Evolutionary conservation across 2,888 invertebrate genomes (phyloP).

Genomic region (Onchidella celtica): DNA sequence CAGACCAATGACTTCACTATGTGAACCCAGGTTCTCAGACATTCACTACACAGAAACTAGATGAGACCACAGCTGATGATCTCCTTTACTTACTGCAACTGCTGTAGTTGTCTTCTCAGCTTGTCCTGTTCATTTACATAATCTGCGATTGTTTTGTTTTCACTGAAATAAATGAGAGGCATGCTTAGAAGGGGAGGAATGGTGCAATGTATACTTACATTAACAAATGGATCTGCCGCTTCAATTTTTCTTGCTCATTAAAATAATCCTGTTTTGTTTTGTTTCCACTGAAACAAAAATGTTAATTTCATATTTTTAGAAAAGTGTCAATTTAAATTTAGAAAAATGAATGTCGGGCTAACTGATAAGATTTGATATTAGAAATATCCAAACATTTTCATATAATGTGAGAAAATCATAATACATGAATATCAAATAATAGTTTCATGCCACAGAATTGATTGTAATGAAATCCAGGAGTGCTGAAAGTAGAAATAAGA

Average conservation of each 20-base stretch:
- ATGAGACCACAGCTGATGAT: too few relatives aligned
- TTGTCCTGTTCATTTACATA: slow-evolving; percentile 83
- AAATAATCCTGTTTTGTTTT: slow-evolving; percentile 81
- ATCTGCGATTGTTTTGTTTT: slow-evolving; percentile 81
- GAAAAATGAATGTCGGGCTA: neutral
- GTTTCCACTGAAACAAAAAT: slow-evolving; percentile 78
- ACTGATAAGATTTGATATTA: neutral
- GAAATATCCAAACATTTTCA: too few relatives aligned
- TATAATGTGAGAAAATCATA: too few relatives aligned
- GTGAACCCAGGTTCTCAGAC: too few relatives aligned
- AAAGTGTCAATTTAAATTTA: too few relatives aligned
- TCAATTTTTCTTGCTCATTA: slow-evolving; percentile 82
- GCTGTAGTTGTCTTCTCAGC: slow-evolving; percentile 82
- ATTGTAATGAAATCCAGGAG: too few relatives aligned
- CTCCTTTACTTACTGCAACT: slow-evolving; percentile 82
- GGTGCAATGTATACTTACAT: slow-evolving; percentile 80
- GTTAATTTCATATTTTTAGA: neutral
- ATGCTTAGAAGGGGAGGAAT: neutral
- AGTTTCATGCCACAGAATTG: too few relatives aligned
- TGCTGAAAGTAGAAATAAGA: too few relatives aligned
- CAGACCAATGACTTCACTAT: too few relatives aligned
- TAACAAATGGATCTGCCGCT: slow-evolving; percentile 82
- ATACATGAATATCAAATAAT: too few relatives aligned
- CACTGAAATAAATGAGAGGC: slow-evolving; percentile 73
- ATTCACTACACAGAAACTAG: too few relatives aligned